Evolutionary conservation across 2,797 vertebrate genomes (phyloP).

Genomic region (Orestias chungarensis): DNA sequence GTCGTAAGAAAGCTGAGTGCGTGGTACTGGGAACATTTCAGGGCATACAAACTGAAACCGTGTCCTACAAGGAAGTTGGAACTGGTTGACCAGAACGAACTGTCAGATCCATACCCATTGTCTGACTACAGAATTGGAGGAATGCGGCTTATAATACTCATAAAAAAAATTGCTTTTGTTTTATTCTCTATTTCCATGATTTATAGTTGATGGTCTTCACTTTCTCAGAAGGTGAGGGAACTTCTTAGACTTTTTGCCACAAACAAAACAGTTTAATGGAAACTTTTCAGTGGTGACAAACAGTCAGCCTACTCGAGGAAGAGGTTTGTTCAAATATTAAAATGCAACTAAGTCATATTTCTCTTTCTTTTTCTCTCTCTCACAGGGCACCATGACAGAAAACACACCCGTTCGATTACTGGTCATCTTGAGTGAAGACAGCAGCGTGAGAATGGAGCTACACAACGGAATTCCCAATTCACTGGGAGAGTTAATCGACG

Average conservation of each 20-base stretch:
- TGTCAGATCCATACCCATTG: conserved; percentile 34
- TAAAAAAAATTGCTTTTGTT: neutral
- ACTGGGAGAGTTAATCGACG: neutral
- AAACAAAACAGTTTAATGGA: no score
- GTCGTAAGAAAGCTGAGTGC: conserved; percentile 32
- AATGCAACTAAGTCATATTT: no score
- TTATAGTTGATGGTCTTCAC: no score
- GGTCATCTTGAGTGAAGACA: conserved; percentile 9
- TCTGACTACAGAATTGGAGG: conserved; percentile 21
- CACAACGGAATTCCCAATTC: neutral
- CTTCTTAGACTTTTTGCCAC: no score
- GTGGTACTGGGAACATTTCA: conserved; percentile 36
- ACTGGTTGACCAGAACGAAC: conserved; percentile 15
- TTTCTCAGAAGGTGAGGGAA: no score
- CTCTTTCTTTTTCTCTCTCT: neutral
- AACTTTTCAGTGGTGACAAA: no score
- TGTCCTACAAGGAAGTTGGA: conserved; percentile 5
- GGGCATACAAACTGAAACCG: conserved; percentile 30
- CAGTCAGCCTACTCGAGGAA: no score
- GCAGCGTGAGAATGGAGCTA: conserved; percentile 14
- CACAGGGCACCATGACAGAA: conserved; percentile 2
- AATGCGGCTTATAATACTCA: conserved; percentile 24
- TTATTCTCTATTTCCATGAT: no score
- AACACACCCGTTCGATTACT: conserved; percentile 2
- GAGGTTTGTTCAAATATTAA: no score